Conservation (phyloP, 2,113 vertebrate genomes). For the Leucoraja erinaceus region DNA sequence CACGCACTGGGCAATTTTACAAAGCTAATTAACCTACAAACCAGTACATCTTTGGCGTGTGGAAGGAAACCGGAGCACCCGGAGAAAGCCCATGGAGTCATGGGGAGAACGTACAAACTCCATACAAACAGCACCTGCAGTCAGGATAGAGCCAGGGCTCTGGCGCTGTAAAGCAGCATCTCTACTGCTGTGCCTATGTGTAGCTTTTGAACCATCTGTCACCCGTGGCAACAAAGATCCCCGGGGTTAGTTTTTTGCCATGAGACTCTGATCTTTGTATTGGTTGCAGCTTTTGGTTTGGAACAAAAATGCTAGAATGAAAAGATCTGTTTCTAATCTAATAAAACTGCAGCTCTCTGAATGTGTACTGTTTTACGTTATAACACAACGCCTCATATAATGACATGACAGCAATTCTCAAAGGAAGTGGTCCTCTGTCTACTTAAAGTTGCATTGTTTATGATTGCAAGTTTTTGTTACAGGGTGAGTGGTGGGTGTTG, state of each 20-base stretch:
- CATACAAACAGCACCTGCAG: no score
- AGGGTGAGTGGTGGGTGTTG: no score
- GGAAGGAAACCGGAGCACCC: no score
- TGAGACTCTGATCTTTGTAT: not conserved
- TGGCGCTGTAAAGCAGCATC: no score
- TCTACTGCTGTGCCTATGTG: no score
- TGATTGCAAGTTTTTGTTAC: no score
- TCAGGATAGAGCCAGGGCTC: no score
- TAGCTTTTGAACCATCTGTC: not conserved
- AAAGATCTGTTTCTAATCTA: conserved; percentile 24
- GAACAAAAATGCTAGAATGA: not conserved
- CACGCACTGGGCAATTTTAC: no score
- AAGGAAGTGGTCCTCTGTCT: not conserved
- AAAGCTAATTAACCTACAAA: no score
- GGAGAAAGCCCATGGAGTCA: no score
- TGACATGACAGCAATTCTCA: not conserved
- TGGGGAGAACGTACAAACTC: no score
- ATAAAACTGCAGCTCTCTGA: not conserved
- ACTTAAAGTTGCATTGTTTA: not conserved
- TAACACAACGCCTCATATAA: not conserved
- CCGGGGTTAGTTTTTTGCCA: not conserved
- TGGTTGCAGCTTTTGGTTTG: not conserved
- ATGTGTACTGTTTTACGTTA: not conserved
- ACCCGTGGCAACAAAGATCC: not conserved
- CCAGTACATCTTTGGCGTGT: no score